A percentile compares a stretch with the other conserved stretches of the same genome.
Evolutionary conservation across 2,888 invertebrate genomes (phyloP).

Genomic region (Pocota personata): DNA sequence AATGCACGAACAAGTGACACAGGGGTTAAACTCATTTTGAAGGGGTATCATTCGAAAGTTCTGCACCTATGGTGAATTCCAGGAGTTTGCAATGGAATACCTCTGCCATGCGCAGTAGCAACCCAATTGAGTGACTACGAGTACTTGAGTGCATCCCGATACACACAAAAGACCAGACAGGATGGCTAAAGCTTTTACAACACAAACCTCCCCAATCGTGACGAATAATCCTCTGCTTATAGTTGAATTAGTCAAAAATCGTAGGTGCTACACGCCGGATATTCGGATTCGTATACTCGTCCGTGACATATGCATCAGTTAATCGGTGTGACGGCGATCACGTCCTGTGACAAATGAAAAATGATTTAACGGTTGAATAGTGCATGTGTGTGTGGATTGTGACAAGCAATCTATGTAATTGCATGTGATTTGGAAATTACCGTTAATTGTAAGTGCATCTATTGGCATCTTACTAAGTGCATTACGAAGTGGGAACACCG

Average conservation of each 20-base stretch:
- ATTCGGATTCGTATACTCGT: constrained; percentile 66
- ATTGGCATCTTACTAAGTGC: constrained; percentile 11
- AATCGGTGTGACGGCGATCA: constrained; percentile 64
- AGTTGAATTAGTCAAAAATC: constrained; percentile 73
- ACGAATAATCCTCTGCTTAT: constrained; percentile 73
- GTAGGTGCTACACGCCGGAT: constrained; percentile 72
- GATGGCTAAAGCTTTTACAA: constrained; percentile 63
- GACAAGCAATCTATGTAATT: neutral
- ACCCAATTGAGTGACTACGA: constrained; percentile 37
- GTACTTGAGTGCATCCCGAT: constrained; percentile 5
- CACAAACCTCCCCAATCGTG: constrained; percentile 66
- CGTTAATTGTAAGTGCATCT: constrained; percentile 27
- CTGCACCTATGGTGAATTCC: constrained; percentile 62
- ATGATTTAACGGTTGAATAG: constrained; percentile 31
- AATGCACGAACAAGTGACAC: constrained; percentile 20
- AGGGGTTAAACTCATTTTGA: neutral
- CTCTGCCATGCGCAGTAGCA: constrained; percentile 38
- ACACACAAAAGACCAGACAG: constrained; percentile 15
- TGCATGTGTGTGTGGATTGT: constrained; percentile 2
- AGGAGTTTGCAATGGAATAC: constrained; percentile 1
- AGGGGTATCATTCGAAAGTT: constrained; percentile 39
- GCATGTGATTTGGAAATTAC: constrained; percentile 14
- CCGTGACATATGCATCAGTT: constrained; percentile 56
- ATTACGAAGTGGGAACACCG: neutral
- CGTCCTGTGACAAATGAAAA: constrained; percentile 32